Percentiles rank a stretch among this genome's conserved stretches.
Evolutionary conservation across 37 sponge, comb jelly and placozoan genomes (phyloP).

Genomic region (Beroe forskalii): DNA sequence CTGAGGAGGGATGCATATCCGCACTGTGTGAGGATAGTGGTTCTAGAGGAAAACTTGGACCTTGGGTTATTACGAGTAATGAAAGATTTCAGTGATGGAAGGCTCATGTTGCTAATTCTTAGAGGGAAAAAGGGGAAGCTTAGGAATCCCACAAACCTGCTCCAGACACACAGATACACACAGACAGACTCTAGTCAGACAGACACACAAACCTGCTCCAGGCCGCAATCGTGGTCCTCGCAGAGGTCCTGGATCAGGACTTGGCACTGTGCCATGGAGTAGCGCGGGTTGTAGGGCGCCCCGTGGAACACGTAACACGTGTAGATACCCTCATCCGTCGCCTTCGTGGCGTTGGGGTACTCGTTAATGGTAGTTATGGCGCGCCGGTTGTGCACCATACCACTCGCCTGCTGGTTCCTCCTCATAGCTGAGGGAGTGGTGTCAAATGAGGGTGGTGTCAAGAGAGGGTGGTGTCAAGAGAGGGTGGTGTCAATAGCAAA

Average conservation of each 20-base stretch:
- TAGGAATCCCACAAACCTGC: too few relatives aligned
- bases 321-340: conserved; percentile 29
- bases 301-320: conserved; percentile 42
- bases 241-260: conserved; percentile 26
- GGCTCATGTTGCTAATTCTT: too few relatives aligned
- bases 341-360: conserved; percentile 25
- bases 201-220: background rate
- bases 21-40: too few relatives aligned
- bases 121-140: too few relatives aligned
- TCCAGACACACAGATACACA: background rate
- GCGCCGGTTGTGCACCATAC: background rate
- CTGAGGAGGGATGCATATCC: too few relatives aligned
- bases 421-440: background rate
- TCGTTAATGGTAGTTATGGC: background rate
- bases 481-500: background rate
- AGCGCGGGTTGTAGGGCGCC: background rate
- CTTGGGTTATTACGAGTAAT: too few relatives aligned
- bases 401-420: background rate
- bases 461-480: too few relatives aligned
- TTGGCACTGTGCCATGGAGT: conserved; percentile 1
- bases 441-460: background rate
- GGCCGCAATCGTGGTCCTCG: conserved; percentile 6
- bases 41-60: too few relatives aligned
- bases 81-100: too few relatives aligned
- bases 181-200: background rate